These are phyloP conservation scores for Eulemur albifrons DNA, from an alignment of 2,797 vertebrate species.

Conservation along the genomic window DNA sequence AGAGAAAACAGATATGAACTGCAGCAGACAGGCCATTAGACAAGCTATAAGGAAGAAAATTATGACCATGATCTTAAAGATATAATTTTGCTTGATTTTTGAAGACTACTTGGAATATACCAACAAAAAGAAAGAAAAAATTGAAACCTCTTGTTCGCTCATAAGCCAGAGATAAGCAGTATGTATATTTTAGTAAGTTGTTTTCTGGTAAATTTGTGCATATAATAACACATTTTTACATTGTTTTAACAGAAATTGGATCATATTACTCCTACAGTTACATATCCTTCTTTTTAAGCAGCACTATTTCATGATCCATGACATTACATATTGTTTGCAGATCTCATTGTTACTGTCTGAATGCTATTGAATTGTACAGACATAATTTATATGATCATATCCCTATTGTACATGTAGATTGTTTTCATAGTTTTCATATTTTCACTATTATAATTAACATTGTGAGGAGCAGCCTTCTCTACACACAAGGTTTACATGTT, in stretches of 20 bases:
- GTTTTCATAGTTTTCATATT: background rate
- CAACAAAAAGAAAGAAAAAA: constrained; percentile 6
- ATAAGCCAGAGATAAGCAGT: background rate
- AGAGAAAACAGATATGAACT: background rate
- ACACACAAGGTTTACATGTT: background rate
- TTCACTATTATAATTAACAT: background rate
- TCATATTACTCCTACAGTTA: background rate
- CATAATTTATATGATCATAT: constrained; percentile 10
- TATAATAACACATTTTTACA: background rate
- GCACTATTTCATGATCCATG: background rate
- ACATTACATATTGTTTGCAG: background rate
- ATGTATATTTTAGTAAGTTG: background rate
- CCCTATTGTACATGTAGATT: background rate
- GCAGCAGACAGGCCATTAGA: background rate
- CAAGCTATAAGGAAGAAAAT: background rate
- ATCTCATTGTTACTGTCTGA: background rate
- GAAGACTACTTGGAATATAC: background rate
- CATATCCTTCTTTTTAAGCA: background rate
- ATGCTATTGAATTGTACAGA: background rate
- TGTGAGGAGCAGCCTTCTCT: background rate
- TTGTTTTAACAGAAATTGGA: constrained; percentile 1
- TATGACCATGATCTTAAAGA: background rate
- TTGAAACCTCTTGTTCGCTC: background rate
- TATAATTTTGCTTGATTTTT: background rate
- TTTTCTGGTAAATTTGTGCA: background rate